A percentile compares a stretch with the other conserved stretches of the same genome.
These are phyloP conservation scores for Tribolium freemani DNA, from an alignment of 2,888 invertebrate species.

Conservation along the genomic window DNA sequence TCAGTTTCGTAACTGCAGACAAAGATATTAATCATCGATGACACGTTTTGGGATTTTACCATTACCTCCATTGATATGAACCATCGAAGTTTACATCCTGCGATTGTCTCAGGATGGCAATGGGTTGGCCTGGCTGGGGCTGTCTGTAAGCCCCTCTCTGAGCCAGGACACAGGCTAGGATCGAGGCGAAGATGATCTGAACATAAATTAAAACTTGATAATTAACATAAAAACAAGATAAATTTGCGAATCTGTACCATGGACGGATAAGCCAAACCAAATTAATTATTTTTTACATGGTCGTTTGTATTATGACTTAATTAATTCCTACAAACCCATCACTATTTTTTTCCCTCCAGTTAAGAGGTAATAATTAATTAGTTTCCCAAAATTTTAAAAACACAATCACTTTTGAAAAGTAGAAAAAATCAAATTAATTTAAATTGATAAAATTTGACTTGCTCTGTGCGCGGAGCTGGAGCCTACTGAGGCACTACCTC, in stretches of 20 bases:
- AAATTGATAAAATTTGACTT: not conserved
- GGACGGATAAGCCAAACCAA: too few relatives aligned
- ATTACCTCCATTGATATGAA: constrained; percentile 70
- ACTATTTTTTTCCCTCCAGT: too few relatives aligned
- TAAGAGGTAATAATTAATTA: too few relatives aligned
- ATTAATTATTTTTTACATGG: too few relatives aligned
- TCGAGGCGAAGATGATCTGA: constrained; percentile 47
- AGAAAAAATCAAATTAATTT: too few relatives aligned
- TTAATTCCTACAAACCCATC: too few relatives aligned
- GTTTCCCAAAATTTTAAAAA: too few relatives aligned
- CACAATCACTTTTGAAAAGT: not conserved
- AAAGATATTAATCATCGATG: constrained; percentile 26
- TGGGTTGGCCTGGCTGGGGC: constrained; percentile 53
- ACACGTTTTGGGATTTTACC: constrained; percentile 39
- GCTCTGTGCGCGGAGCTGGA: not conserved
- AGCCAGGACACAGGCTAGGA: constrained; percentile 48
- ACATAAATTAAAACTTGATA: not conserved
- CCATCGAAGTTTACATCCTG: constrained; percentile 69
- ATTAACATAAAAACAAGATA: not conserved
- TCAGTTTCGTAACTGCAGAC: constrained; percentile 69
- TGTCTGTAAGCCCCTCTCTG: constrained; percentile 49
- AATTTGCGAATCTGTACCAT: not conserved
- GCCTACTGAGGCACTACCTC: constrained; percentile 6
- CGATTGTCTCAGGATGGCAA: constrained; percentile 66
- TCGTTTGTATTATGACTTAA: too few relatives aligned